Percentiles rank a stretch among this genome's conserved stretches.
Conservation (phyloP, 2,797 vertebrate genomes). For the Diplodus puntazzo region DNA sequence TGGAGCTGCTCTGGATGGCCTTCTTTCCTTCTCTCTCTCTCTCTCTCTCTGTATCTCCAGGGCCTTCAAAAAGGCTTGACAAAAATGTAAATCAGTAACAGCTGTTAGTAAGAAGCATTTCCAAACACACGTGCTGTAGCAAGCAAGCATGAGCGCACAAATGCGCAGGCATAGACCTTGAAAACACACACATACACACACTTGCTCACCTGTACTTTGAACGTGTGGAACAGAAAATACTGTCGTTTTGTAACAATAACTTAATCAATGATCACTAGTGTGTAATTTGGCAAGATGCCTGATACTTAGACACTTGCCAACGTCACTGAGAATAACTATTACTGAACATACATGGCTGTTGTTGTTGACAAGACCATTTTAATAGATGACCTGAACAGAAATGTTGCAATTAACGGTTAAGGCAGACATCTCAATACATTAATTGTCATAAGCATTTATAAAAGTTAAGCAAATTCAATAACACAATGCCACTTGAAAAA, state of each 20-base stretch:
- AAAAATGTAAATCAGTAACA: slow-evolving; percentile 79
- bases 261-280: slow-evolving; percentile 13
- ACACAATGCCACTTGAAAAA: slow-evolving; percentile 27
- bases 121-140: slow-evolving; percentile 51
- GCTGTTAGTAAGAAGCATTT: slow-evolving; percentile 62
- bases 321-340: slow-evolving; percentile 1
- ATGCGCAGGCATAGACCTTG: slow-evolving; percentile 13
- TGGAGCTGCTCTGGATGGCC: slow-evolving; percentile 16
- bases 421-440: slow-evolving; percentile 40
- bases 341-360: slow-evolving; percentile 43
- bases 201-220: slow-evolving; percentile 29
- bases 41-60: not conserved
- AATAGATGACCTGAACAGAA: slow-evolving; percentile 52
- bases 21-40: not conserved
- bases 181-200: slow-evolving; percentile 7
- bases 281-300: slow-evolving; percentile 7
- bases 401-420: slow-evolving; percentile 45
- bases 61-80: slow-evolving; percentile 52
- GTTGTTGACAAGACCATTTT: slow-evolving; percentile 33
- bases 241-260: not conserved
- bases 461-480: slow-evolving; percentile 56
- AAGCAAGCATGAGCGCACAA: slow-evolving; percentile 12
- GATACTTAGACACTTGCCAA: slow-evolving; percentile 31
- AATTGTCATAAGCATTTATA: slow-evolving; percentile 34
- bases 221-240: slow-evolving; percentile 3